Conservation (phyloP, 2,113 vertebrate species). For the Apus apus region DNA sequence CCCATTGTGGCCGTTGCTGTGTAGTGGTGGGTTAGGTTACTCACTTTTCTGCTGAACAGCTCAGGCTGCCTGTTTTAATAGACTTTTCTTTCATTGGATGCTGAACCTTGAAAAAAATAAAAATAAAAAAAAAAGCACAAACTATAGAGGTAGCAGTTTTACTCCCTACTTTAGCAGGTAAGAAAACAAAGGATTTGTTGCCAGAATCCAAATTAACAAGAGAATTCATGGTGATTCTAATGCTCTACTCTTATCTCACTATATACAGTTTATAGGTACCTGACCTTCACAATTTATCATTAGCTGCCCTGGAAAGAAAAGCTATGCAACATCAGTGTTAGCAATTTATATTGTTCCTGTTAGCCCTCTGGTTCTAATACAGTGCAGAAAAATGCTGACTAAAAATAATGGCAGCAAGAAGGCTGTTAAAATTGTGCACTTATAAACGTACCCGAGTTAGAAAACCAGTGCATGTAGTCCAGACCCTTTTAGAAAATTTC, state of each 20-base stretch:
- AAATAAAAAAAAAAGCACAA: neutral
- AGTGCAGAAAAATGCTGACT: neutral
- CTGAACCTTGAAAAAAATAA: neutral
- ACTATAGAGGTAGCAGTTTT: neutral
- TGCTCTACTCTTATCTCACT: neutral
- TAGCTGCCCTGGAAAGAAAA: neutral
- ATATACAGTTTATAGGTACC: neutral
- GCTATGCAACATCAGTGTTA: neutral
- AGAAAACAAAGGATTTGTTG: neutral
- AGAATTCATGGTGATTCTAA: neutral
- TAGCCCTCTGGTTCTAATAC: constrained; percentile 3
- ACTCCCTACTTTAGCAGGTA: neutral
- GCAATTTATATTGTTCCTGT: neutral
- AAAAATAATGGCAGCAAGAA: neutral
- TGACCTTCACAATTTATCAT: neutral
- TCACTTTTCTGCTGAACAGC: neutral
- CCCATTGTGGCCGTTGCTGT: constrained; percentile 52
- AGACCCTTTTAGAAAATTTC: neutral
- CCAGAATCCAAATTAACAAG: neutral
- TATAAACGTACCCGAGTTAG: neutral
- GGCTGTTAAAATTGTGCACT: neutral
- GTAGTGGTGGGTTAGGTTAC: constrained; percentile 55
- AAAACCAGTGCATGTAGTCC: neutral
- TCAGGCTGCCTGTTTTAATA: constrained; percentile 32
- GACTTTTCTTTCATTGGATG: neutral